A percentile compares a stretch with the other conserved stretches of the same genome.
Evolutionary conservation across 1,140 invertebrate species (phyloP).

Genomic region (Euborellia annulipes): DNA sequence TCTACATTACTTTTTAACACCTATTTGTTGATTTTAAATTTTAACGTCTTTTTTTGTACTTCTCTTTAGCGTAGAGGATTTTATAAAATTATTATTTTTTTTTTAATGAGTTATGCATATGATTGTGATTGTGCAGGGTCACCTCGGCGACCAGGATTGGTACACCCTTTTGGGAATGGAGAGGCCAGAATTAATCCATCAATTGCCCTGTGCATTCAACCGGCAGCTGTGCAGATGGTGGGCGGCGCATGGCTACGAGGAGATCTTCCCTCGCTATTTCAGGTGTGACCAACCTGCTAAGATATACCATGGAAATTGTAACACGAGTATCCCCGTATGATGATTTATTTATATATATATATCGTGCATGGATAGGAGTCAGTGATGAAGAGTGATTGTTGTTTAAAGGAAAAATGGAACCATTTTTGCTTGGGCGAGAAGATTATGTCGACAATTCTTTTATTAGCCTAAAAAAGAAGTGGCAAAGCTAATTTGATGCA

Average conservation of each 20-base stretch:
- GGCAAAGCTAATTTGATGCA: no score
- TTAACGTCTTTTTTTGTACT: no score
- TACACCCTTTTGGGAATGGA: slow-evolving; percentile 62
- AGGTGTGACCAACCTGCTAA: slow-evolving; percentile 50
- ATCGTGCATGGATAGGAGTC: background rate
- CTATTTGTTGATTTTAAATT: no score
- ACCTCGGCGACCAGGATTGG: slow-evolving; percentile 79
- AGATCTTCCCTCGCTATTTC: slow-evolving; percentile 61
- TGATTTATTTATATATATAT: slow-evolving; percentile 5
- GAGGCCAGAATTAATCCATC: slow-evolving; percentile 54
- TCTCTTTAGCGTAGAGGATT: no score
- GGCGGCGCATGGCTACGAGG: slow-evolving; percentile 58
- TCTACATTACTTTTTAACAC: no score
- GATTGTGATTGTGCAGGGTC: slow-evolving; percentile 39
- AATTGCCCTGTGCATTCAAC: slow-evolving; percentile 69
- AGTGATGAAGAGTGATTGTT: no score
- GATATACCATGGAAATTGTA: slow-evolving; percentile 76
- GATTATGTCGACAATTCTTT: no score
- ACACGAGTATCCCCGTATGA: slow-evolving; percentile 47
- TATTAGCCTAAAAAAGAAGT: no score
- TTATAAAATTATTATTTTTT: no score
- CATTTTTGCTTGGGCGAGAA: no score
- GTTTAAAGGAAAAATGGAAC: no score
- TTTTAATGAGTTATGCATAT: no score
- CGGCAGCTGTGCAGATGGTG: slow-evolving; percentile 74